phyloP scores from a whole-genome alignment of 2,797 vertebrate genomes.

The Notolabrus celidotus region DNA sequence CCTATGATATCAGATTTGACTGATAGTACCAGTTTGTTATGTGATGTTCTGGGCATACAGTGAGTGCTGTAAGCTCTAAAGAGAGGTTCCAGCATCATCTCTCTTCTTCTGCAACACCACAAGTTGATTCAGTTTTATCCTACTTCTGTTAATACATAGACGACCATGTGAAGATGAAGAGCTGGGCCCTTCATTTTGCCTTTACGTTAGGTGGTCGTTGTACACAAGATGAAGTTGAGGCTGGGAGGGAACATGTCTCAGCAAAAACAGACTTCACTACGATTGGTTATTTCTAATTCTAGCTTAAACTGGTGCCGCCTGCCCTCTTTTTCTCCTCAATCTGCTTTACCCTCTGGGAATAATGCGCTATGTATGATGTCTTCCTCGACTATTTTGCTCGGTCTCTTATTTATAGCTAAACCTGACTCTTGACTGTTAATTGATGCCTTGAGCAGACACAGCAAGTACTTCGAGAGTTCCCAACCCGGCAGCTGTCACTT shows the following conservation, averaged over 20 bases:
- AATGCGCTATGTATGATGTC: not conserved
- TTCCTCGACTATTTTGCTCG: not conserved
- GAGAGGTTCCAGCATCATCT: not conserved
- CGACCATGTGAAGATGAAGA: not conserved
- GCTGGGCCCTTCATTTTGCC: not conserved
- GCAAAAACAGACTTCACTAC: no score
- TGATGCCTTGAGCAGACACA: not conserved
- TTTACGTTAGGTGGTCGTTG: not conserved
- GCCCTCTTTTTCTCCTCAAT: no score
- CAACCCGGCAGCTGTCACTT: constrained; percentile 1
- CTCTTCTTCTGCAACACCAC: not conserved
- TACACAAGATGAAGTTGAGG: not conserved
- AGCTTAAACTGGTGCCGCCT: no score
- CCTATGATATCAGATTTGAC: not conserved
- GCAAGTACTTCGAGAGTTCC: not conserved
- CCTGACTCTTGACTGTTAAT: constrained; percentile 2
- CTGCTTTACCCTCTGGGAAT: no score
- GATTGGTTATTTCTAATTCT: no score
- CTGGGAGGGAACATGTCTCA: no score
- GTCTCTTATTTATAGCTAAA: not conserved
- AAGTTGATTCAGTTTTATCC: not conserved
- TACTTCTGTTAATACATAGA: not conserved
- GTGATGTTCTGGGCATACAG: no score
- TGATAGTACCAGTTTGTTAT: no score
- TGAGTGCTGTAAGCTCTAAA: not conserved